A percentile compares a stretch with the other conserved stretches of the same genome.
Conservation (phyloP, 2,888 invertebrate genomes). For the Melinaea marsaeus region DNA sequence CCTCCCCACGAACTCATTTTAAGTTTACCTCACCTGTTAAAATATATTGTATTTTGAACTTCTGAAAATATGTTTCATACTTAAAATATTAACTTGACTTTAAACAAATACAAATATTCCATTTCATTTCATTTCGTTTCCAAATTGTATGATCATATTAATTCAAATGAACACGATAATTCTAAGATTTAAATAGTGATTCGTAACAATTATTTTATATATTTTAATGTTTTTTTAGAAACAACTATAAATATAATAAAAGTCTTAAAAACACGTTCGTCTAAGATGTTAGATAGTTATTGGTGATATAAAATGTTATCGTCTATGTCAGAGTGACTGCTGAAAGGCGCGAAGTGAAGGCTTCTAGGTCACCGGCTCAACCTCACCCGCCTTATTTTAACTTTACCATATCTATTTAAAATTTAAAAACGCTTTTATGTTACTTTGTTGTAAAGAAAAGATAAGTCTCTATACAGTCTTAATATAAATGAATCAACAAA, state of each 20-base stretch:
- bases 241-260: no score
- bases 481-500: no score
- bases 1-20: conserved; percentile 64
- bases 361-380: conserved; percentile 56
- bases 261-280: background rate
- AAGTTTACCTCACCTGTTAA: conserved; percentile 43
- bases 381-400: conserved; percentile 9
- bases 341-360: conserved; percentile 54
- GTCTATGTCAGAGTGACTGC: conserved; percentile 62
- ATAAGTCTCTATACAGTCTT: background rate
- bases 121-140: no score
- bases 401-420: background rate
- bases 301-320: conserved; percentile 32
- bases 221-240: no score
- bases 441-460: no score
- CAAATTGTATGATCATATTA: no score
- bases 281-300: conserved; percentile 18
- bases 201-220: no score
- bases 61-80: no score
- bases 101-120: no score
- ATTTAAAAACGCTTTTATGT: background rate
- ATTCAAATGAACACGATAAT: no score
- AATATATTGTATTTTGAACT: conserved; percentile 12
- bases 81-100: no score
- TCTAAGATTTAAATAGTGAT: no score